These are phyloP conservation scores for Sebastes diploproa DNA, from an alignment of 2,797 vertebrate genomes.

Conservation along the genomic window DNA sequence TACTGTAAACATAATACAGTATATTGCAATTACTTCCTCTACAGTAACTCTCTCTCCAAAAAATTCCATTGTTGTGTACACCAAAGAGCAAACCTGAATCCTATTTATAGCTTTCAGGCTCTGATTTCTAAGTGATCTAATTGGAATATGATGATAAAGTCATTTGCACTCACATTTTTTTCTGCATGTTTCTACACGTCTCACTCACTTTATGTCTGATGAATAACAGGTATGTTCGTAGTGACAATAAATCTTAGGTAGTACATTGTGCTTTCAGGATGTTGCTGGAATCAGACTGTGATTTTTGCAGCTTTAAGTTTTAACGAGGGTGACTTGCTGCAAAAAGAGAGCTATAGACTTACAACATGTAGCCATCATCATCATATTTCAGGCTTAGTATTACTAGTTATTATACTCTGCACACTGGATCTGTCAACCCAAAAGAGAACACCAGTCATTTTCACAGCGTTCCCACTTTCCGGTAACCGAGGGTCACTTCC, in stretches of 20 bases:
- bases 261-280: neutral
- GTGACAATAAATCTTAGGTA: neutral
- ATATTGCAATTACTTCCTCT: neutral
- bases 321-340: neutral
- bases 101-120: neutral
- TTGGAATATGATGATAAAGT: neutral
- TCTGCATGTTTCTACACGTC: neutral
- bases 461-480: neutral
- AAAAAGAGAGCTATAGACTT: neutral
- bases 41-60: neutral
- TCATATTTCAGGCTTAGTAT: conserved; percentile 8
- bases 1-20: neutral
- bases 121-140: neutral
- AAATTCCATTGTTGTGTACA: neutral
- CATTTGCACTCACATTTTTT: neutral
- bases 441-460: neutral
- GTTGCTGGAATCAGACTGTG: neutral
- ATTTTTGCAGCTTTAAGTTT: neutral
- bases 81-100: neutral
- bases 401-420: neutral
- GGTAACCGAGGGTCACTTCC: neutral
- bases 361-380: neutral
- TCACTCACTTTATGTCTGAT: neutral
- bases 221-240: neutral
- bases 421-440: neutral